Conservation (phyloP, 2,888 invertebrate genomes). For the Saturnia japonica region DNA sequence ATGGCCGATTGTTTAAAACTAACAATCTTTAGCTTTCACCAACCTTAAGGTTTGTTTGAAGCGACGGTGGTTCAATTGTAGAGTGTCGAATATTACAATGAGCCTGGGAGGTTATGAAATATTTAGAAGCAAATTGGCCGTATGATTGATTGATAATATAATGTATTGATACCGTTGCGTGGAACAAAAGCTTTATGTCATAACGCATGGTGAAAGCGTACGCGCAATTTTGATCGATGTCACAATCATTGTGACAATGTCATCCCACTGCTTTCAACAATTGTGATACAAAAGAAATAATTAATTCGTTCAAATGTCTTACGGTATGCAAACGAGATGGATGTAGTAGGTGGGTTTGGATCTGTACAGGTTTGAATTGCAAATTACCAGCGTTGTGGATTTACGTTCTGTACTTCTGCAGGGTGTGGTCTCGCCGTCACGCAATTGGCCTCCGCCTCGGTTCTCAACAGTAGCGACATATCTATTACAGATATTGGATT, state of each 20-base stretch:
- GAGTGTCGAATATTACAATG: too few species aligned
- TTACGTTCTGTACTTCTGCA: background rate
- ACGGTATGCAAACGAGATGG: conserved; percentile 1
- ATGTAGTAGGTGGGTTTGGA: background rate
- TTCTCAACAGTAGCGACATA: background rate
- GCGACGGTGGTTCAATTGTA: too few species aligned
- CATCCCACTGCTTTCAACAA: background rate
- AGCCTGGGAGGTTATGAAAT: background rate
- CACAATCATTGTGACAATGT: background rate
- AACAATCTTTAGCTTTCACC: too few species aligned
- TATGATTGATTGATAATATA: background rate
- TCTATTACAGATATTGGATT: background rate
- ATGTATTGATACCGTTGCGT: background rate
- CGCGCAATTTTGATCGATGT: background rate
- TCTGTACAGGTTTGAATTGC: background rate
- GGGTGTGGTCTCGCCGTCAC: background rate
- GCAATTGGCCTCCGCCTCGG: background rate
- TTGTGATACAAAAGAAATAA: background rate
- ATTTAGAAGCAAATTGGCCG: background rate
- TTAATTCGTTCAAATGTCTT: background rate
- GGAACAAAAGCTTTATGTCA: background rate
- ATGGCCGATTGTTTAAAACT: too few species aligned
- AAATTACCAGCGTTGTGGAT: background rate
- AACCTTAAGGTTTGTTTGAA: too few species aligned
- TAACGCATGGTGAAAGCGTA: background rate